phyloP scores from a whole-genome alignment of 2,888 invertebrate genomes.

The Phoenoteleia sp. region DNA sequence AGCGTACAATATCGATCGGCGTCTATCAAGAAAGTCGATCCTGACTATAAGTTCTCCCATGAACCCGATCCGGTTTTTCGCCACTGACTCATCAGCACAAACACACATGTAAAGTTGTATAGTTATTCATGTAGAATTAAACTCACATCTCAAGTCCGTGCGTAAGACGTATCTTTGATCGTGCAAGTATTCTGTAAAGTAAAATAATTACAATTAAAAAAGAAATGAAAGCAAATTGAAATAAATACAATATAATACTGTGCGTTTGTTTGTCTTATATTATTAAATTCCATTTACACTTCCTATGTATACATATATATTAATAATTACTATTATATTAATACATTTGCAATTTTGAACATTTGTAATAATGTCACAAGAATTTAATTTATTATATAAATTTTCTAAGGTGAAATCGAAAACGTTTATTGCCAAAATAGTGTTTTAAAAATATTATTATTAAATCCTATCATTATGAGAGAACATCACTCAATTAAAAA shows the following conservation, averaged over 20 bases:
- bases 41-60: slow-evolving; percentile 53
- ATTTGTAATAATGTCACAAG: too few relatives aligned
- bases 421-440: too few relatives aligned
- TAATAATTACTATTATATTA: too few relatives aligned
- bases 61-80: slow-evolving; percentile 69
- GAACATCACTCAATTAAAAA: too few relatives aligned
- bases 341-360: too few relatives aligned
- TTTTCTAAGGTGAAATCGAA: too few relatives aligned
- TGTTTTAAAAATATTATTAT: too few relatives aligned
- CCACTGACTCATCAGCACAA: slow-evolving; percentile 68
- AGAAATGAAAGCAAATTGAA: neutral
- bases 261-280: too few relatives aligned
- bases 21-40: slow-evolving; percentile 49
- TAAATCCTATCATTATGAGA: too few relatives aligned
- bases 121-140: slow-evolving; percentile 48
- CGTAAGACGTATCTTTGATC: slow-evolving; percentile 87
- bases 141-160: slow-evolving; percentile 73
- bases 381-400: too few relatives aligned
- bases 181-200: slow-evolving; percentile 87
- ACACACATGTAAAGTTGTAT: slow-evolving; percentile 29
- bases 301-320: too few relatives aligned
- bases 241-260: neutral
- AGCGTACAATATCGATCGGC: slow-evolving; percentile 45
- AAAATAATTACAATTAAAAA: slow-evolving; percentile 44
- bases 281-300: too few relatives aligned